Percentiles rank a stretch among this genome's conserved stretches.
Evolutionary conservation across 2,888 invertebrate species (phyloP).

Genomic region (Calameuta filiformis): DNA sequence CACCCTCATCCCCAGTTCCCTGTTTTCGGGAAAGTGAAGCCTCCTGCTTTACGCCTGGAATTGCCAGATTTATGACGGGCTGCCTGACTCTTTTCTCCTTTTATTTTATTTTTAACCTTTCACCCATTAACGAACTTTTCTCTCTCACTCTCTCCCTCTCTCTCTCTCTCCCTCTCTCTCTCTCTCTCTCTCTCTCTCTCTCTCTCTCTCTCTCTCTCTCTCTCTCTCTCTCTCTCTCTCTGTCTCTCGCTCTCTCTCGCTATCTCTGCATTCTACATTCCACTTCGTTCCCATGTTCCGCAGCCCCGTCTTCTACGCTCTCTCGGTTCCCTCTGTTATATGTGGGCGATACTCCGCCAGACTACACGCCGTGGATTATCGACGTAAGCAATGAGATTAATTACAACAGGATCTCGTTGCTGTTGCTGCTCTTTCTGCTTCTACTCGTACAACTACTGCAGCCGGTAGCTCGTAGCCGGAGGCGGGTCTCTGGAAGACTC

Average conservation of each 20-base stretch:
- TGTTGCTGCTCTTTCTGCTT: neutral
- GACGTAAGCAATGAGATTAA: slow-evolving; percentile 49
- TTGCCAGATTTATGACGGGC: slow-evolving; percentile 63
- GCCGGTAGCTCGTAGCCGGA: slow-evolving; percentile 34
- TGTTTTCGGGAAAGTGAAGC: slow-evolving; percentile 36
- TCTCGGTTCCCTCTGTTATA: neutral
- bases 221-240: neutral
- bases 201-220: neutral
- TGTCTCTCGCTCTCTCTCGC: neutral
- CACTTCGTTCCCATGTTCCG: neutral
- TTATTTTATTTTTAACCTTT: slow-evolving; percentile 61
- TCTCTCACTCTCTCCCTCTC: neutral
- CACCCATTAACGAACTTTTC: slow-evolving; percentile 61
- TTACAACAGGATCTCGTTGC: slow-evolving; percentile 9
- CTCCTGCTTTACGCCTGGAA: slow-evolving; percentile 47
- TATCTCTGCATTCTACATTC: neutral
- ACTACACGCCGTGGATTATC: slow-evolving; percentile 33
- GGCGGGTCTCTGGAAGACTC: slow-evolving; percentile 23
- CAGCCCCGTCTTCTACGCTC: neutral
- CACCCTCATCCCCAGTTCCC: slow-evolving; percentile 26
- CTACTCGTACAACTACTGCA: neutral
- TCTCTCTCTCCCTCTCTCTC: neutral
- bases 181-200: neutral
- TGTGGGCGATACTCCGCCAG: neutral
- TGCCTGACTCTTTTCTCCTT: slow-evolving; percentile 38